Conservation (phyloP, 2,797 vertebrate genomes). For the Alca torda region DNA sequence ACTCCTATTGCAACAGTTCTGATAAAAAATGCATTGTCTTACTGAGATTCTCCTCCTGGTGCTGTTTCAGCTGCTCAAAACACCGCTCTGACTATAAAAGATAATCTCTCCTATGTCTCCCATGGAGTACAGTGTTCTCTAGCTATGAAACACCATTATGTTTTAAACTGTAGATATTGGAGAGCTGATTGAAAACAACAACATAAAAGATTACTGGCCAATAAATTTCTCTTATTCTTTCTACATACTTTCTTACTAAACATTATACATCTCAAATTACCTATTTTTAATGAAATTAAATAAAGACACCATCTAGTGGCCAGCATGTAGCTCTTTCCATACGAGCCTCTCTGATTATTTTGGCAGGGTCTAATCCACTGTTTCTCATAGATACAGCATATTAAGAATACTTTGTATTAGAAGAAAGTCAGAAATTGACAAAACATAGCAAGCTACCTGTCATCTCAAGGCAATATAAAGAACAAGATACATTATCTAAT, state of each 20-base stretch:
- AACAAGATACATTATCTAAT: background rate
- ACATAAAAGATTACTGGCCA: background rate
- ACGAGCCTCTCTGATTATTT: background rate
- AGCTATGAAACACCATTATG: accelerated
- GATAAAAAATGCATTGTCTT: background rate
- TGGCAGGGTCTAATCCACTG: background rate
- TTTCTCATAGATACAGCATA: background rate
- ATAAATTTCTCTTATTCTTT: background rate
- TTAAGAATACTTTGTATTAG: background rate
- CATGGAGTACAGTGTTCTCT: background rate
- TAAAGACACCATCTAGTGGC: background rate
- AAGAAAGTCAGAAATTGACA: background rate
- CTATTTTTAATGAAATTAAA: background rate
- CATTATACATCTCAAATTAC: background rate
- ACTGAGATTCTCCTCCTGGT: background rate
- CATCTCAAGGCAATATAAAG: background rate
- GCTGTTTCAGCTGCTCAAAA: background rate
- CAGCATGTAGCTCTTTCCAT: background rate
- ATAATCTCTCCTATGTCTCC: background rate
- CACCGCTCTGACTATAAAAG: background rate
- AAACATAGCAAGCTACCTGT: background rate
- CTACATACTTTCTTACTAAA: background rate
- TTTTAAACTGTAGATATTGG: background rate
- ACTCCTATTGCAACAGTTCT: background rate
- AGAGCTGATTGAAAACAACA: background rate